Evolutionary conservation across 1,140 invertebrate species (phyloP), one percentile per base, ranked within the genome.

Genomic region (Latrodectus geometricus): DNA sequence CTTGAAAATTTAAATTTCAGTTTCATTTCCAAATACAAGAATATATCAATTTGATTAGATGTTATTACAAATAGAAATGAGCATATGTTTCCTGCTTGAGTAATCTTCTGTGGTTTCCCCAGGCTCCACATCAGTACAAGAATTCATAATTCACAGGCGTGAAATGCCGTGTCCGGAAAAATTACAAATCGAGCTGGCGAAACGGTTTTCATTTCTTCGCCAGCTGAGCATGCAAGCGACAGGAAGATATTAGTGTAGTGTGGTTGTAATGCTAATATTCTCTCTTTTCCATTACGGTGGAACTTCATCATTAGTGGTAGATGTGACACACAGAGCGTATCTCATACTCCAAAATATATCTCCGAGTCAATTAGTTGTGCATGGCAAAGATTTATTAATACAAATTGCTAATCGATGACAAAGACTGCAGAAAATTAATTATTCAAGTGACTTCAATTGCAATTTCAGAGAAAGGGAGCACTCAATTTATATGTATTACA

Each of bases 331-430:
- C 49, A 23, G 48, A 35, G 14, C 48, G 14, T 11, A 61, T 14
- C 21, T 12, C 8, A 54, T n/a, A 48, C 54, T 76, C 76, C 65
- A 73, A 50, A 54, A 80, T 61, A 80, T 80, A 23, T 80, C 78
- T 54, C 78, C n/a, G 35, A 84, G 73, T 56, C 82, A 84, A 84
- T 84, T 84, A 84, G 82, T 76, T 61, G 73, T 61, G 54, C n/a
- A 84, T 84, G 82, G 61, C 82, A 84, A 73, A 84, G 82, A 84
- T 84, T 84, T 84, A 84, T 84, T 84, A 84, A 54, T 20, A 52
- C 14, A 48, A 68, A 68, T 75, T 73, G 17, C 50, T 68, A 52
- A 84, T 76, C 82, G 82, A 84, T 76, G 21, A 65, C 49, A 48
- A 52, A 76, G 69, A 23, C 80, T 72, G 23, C 23, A 84, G 69